Evolutionary conservation across 2,113 vertebrate species (phyloP).

Genomic region (Paratilapia polleni): DNA sequence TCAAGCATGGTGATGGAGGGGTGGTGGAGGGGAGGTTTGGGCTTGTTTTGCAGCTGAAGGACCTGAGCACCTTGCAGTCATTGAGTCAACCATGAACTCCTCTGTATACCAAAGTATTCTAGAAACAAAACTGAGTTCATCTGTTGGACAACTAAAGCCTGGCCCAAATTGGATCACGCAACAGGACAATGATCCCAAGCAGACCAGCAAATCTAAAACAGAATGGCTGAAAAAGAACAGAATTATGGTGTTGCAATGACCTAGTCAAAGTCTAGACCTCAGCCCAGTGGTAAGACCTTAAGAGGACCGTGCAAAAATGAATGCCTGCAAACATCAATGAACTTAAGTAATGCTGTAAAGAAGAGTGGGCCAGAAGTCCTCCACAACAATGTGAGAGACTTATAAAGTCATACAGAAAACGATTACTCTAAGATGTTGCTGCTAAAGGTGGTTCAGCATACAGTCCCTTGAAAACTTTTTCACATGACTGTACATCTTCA

Average conservation of each 20-base stretch:
- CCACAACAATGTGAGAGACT: neutral
- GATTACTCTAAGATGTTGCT: neutral
- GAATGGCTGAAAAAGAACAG: fast-evolving
- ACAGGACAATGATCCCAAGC: neutral
- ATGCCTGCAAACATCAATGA: neutral
- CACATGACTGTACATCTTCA: too few relatives aligned
- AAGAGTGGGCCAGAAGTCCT: neutral
- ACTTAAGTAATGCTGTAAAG: neutral
- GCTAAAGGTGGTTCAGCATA: neutral
- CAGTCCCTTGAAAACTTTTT: neutral
- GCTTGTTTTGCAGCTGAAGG: too few relatives aligned
- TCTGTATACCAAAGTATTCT: neutral
- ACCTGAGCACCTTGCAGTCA: too few relatives aligned
- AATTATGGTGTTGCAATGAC: neutral
- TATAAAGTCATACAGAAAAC: neutral
- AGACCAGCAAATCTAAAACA: neutral
- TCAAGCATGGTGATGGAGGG: neutral
- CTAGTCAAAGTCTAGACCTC: neutral
- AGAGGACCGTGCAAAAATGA: neutral
- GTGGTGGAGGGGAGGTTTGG: too few relatives aligned
- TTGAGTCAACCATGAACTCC: too few relatives aligned
- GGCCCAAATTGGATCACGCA: too few relatives aligned
- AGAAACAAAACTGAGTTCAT: too few relatives aligned
- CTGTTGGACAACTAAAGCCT: too few relatives aligned
- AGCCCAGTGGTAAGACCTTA: neutral